These are phyloP conservation scores for Nannobrachium achirus DNA, from an alignment of 2,113 vertebrate species.

Conservation along the genomic window DNA sequence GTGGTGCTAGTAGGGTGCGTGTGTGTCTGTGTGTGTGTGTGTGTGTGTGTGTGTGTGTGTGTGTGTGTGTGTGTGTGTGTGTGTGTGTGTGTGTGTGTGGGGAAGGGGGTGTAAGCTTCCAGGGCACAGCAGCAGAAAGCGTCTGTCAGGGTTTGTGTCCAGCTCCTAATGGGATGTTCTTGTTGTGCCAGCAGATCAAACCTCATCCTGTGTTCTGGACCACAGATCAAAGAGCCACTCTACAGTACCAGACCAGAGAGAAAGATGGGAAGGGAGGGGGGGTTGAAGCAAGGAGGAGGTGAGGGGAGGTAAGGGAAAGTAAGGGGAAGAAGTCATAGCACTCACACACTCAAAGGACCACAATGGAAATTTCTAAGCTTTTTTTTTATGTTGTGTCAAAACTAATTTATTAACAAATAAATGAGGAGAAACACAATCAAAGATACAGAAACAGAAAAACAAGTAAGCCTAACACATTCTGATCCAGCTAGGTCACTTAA, in stretches of 20 bases:
- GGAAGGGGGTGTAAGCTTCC: slow-evolving; percentile 16
- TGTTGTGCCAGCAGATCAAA: slow-evolving; percentile 71
- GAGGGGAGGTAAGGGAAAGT: slow-evolving; percentile 18
- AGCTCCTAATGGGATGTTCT: slow-evolving; percentile 75
- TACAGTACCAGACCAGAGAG: slow-evolving; percentile 38
- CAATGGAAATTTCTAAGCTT: no score
- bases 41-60: background rate
- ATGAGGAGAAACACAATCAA: no score
- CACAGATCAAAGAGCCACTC: slow-evolving; percentile 71
- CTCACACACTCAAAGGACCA: no score
- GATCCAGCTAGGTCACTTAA: no score
- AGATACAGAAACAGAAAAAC: no score
- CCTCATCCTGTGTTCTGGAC: slow-evolving; percentile 77
- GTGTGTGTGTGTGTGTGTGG: slow-evolving; percentile 8
- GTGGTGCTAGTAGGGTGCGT: no score
- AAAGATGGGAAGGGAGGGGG: slow-evolving; percentile 24
- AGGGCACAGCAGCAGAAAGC: slow-evolving; percentile 31
- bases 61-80: background rate
- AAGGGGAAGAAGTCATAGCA: background rate
- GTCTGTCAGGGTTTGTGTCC: slow-evolving; percentile 61
- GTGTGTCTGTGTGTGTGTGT: background rate
- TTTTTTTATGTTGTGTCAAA: no score
- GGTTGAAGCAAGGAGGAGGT: no score
- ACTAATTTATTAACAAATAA: no score
- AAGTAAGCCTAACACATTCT: no score